Evolutionary conservation across 1,140 invertebrate genomes (phyloP), one percentile per base, ranked within the genome.

Genomic region (Heliconius congener): DNA sequence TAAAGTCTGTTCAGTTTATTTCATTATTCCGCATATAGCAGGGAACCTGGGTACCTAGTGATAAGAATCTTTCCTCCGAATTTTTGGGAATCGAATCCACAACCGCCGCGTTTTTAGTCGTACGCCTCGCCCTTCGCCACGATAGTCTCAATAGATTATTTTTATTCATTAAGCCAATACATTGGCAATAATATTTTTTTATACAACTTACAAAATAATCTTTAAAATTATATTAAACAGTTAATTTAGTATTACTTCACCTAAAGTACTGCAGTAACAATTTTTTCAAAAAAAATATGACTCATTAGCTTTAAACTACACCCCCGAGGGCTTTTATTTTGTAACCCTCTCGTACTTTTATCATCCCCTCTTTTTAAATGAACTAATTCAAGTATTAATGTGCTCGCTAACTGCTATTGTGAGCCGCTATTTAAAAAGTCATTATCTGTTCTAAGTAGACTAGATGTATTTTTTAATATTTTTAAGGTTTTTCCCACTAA

Each of bases 311-410:
- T 30, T 66, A 66, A 66, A 66, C 60, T 66, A 66, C 60, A 13
- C 60, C 27, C 60, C 1, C 23, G 60, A 16, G 60, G 60, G 60
- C 60, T 30, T 66, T 66, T 66, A 66, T 66, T 66, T 66, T 66
- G 60, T 30, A 30, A 66, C 60, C 27, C 60, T 66, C 60, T 66
- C 60, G 13, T 66, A 66, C 60, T 66, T 66, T 66, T 30, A 66
- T 66, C 60, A 30, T 66, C 11, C 60, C 27, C 60, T 52, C 50
- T 30, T 30, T 66, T 66, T 66, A 57, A 57, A 57, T 30, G 27
- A 66, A 66, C 60, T 30, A 66, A 30, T 66, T 30, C 27, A 66
- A 27, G 60, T 66, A 66, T 30, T 27, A 66, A 66, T 66, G 27
- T 66, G 27, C 27, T 66, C 9, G 5, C 23, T 27, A 66, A 66